Evolutionary conservation across 2,797 vertebrate species (phyloP).

Genomic region (Valencia hispanica): DNA sequence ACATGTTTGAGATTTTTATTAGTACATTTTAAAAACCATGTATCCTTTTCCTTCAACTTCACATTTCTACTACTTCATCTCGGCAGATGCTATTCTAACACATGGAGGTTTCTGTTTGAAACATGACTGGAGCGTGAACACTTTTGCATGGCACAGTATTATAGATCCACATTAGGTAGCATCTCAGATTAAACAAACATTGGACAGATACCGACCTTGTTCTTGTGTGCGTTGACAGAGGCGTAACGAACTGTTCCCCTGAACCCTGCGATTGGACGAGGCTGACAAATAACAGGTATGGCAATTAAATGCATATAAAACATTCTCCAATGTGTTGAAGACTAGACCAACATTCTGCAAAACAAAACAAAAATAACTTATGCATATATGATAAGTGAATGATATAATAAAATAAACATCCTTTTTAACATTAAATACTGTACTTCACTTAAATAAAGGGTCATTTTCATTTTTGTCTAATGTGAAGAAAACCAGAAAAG

Average conservation of each 20-base stretch:
- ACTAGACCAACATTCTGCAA: neutral
- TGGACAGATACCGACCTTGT: conserved; percentile 84
- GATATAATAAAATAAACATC: neutral
- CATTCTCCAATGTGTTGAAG: neutral
- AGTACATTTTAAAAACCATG: neutral
- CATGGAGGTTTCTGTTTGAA: neutral
- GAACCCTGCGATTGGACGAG: conserved; percentile 95
- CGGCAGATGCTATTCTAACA: neutral
- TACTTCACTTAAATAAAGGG: neutral
- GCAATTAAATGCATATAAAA: neutral
- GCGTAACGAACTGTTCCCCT: conserved; percentile 97
- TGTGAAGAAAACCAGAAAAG: neutral
- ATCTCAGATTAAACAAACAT: neutral
- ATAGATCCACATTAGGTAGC: neutral
- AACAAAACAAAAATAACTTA: neutral
- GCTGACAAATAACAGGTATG: conserved; percentile 75
- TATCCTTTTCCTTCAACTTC: neutral
- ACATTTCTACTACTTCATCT: too few relatives aligned
- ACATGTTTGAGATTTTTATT: neutral
- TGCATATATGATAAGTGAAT: neutral
- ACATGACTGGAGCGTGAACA: neutral
- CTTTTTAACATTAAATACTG: neutral
- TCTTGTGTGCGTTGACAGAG: conserved; percentile 96
- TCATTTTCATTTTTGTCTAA: neutral
- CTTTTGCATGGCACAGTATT: neutral